Evolutionary conservation across 2,113 vertebrate genomes (phyloP).

Genomic region (Boleophthalmus pectinirostris): DNA sequence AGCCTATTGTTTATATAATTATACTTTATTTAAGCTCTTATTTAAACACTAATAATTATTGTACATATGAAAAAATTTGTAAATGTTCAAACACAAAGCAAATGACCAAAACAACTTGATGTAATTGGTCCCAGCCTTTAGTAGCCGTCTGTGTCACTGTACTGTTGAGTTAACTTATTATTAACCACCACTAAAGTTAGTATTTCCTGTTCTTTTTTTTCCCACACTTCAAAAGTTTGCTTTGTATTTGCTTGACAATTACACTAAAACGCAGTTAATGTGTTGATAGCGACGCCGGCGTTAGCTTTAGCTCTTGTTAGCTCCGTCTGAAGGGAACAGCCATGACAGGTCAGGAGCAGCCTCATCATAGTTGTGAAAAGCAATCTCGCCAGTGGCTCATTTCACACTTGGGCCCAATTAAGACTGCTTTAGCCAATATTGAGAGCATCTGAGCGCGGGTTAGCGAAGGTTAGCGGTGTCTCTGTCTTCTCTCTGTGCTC

Average conservation of each 20-base stretch:
- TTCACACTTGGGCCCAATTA: conserved; percentile 60
- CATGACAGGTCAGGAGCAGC: conserved; percentile 42
- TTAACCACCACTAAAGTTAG: neutral
- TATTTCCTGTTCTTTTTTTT: neutral
- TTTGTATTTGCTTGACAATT: conserved; percentile 40
- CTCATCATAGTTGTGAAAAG: conserved; percentile 49
- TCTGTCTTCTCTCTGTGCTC: conserved; percentile 30
- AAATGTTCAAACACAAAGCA: neutral
- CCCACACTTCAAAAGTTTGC: conserved; percentile 3
- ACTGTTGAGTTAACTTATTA: neutral
- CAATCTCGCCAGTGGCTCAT: conserved; percentile 46
- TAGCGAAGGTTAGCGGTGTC: conserved; percentile 34
- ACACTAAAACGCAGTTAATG: conserved; percentile 25
- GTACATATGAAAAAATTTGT: neutral
- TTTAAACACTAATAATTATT: neutral
- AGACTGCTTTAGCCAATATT: conserved; percentile 46
- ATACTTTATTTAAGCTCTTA: neutral
- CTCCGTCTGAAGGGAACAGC: conserved; percentile 21
- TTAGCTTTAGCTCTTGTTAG: conserved; percentile 27
- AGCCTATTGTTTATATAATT: neutral
- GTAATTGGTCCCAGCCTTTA: too few relatives aligned
- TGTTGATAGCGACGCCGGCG: conserved; percentile 21
- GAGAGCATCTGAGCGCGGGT: conserved; percentile 26
- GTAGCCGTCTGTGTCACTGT: neutral
- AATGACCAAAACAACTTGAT: neutral